Evolutionary conservation across 2,888 invertebrate species (phyloP).

Genomic region (Conops quadrifasciatus): DNA sequence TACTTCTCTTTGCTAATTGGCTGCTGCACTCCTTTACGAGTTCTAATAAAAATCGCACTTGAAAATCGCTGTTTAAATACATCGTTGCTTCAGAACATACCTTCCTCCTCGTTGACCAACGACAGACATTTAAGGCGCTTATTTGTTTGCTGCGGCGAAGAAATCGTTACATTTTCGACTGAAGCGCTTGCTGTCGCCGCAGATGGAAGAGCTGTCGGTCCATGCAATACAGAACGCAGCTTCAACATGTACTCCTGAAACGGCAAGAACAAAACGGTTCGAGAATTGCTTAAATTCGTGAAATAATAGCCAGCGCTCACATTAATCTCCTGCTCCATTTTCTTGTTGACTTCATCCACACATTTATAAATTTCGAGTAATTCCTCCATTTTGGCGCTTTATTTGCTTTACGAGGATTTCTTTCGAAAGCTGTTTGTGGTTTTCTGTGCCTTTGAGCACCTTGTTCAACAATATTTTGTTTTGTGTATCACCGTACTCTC

Average conservation of each 20-base stretch:
- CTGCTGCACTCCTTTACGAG: neutral
- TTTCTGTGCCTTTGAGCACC: neutral
- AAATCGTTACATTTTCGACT: neutral
- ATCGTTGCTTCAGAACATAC: constrained; percentile 32
- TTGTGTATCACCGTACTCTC: no score
- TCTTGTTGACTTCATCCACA: constrained; percentile 1
- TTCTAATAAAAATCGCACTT: neutral
- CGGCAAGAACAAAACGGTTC: neutral
- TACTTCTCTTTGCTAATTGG: neutral
- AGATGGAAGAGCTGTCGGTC: neutral
- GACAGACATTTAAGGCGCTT: constrained; percentile 57
- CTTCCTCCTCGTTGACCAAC: constrained; percentile 51
- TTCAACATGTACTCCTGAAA: constrained; percentile 8
- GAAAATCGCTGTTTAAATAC: neutral
- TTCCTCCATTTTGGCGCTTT: constrained; percentile 52
- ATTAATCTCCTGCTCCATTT: neutral
- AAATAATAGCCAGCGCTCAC: neutral
- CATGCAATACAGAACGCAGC: neutral
- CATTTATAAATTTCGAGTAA: constrained; percentile 45
- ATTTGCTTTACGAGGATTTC: neutral
- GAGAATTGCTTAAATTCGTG: neutral
- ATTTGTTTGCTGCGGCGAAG: constrained; percentile 59
- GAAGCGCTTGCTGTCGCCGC: neutral
- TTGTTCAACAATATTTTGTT: no score
- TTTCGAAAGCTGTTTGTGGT: neutral